Evolutionary conservation across 2,888 invertebrate genomes (phyloP).

Genomic region (Synanthedon myopaeformis): DNA sequence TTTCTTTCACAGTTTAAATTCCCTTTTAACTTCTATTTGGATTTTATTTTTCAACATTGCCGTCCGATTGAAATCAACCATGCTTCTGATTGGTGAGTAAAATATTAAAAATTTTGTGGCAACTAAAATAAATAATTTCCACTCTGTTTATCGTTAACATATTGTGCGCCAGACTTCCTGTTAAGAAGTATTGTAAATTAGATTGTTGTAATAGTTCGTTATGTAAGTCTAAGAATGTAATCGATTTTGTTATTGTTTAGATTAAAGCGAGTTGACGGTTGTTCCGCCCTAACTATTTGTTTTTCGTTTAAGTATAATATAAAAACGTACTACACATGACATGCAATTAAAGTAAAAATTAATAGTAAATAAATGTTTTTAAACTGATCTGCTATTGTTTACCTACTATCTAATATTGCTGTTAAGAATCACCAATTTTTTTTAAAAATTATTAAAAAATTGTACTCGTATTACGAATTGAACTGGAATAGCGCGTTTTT

Average conservation of each 20-base stretch:
- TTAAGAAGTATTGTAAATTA: not conserved
- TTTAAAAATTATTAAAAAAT: no score
- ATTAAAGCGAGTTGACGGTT: not conserved
- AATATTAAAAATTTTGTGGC: no score
- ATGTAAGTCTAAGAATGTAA: not conserved
- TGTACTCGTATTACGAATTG: no score
- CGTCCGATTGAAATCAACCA: not conserved
- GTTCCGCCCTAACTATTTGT: not conserved
- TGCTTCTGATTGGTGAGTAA: no score
- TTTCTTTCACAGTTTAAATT: not conserved
- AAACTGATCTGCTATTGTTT: no score
- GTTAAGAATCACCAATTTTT: no score
- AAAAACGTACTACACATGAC: no score
- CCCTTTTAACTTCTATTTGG: no score
- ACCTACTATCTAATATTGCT: no score
- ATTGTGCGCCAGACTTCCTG: not conserved
- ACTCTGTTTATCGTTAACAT: not conserved
- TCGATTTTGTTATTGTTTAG: not conserved
- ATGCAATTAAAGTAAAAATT: no score
- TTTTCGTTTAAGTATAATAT: not conserved
- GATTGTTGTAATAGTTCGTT: not conserved
- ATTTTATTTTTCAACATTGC: constrained; percentile 3
- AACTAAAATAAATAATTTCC: not conserved
- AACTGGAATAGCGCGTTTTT: no score
- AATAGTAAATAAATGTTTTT: no score